phyloP scores from a whole-genome alignment of 2,888 invertebrate species.

The Amiota mariae region DNA sequence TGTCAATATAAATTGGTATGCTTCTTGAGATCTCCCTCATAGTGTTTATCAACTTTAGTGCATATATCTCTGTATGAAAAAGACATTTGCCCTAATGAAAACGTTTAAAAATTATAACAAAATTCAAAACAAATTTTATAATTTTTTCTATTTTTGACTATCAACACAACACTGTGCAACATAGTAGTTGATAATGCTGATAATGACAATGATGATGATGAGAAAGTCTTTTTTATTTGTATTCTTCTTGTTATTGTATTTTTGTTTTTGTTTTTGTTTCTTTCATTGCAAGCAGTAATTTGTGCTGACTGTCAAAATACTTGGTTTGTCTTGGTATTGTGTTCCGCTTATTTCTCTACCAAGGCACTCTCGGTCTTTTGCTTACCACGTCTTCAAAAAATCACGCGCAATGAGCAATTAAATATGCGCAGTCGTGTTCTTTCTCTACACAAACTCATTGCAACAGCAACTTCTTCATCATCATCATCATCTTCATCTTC shows the following conservation, averaged over 20 bases:
- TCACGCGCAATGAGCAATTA: slow-evolving; percentile 64
- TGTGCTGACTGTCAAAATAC: slow-evolving; percentile 62
- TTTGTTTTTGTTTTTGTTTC: background rate
- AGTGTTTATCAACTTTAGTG: no score
- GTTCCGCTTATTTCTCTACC: no score
- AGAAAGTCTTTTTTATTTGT: slow-evolving; percentile 51
- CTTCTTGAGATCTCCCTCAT: no score
- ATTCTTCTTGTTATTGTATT: slow-evolving; percentile 34
- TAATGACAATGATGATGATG: slow-evolving; percentile 25
- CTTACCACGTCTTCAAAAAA: slow-evolving; percentile 39
- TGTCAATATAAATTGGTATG: no score
- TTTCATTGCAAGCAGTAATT: slow-evolving; percentile 45
- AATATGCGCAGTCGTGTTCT: slow-evolving; percentile 63
- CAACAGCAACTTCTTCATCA: background rate
- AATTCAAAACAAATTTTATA: no score
- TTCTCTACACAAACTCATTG: background rate
- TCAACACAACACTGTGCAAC: background rate
- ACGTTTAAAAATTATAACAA: no score
- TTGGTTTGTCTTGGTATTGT: slow-evolving; percentile 36
- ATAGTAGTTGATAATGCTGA: background rate
- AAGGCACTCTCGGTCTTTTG: no score
- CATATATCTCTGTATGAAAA: no score
- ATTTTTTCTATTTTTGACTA: no score
- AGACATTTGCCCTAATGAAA: no score
- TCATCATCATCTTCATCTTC: no score